Evolutionary conservation across 1,140 invertebrate species (phyloP), one percentile per base, ranked within the genome.

Genomic region (Macrobrachium nipponense): DNA sequence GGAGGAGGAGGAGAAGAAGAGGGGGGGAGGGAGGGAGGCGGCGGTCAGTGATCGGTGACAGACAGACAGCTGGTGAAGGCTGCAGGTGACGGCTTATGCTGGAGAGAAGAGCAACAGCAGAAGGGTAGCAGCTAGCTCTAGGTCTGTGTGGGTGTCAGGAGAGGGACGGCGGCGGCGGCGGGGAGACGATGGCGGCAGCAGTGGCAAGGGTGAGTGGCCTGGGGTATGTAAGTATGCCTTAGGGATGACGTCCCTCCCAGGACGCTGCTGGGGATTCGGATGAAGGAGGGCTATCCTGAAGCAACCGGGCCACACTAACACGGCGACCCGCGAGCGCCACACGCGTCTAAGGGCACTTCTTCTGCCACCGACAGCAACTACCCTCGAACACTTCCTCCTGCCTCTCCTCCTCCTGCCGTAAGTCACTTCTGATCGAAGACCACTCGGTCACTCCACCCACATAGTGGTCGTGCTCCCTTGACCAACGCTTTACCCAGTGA

Each of bases 151-250:
- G 27, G 27, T 36, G 27, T 36, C 27, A 36, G 27, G 27, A 36
- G 27, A 36, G n/a, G n/a, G n/a, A n/a, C n/a, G n/a, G n/a, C 27
- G 27, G 27, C 27, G 27, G 27, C 27, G 27, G 27, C 1, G 27
- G 4, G 27, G 4, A 36, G 27, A 36, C 27, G 27, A n/a, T 18
- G 23, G 64, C 66, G 64, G 18, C 61, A 27, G 64, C 11, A 51
- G 62, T 73, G 51, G 20, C 62, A 18, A 72, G 73, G 82, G 61
- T 84, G 82, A 70, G 82, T 44, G 82, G 75, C 81, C 81, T 43
- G 73, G 59, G 20, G 60, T 36, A n/a, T n/a, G n/a, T n/a, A n/a
- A n/a, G n/a, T n/a, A 36, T 36, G 11, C 70, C 72, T 60, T 62
- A 18, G 43, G 81, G 72, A 60, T 36, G 51, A n/a, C 51, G 59